Conservation (phyloP, 2,888 invertebrate genomes). For the Clepsis dumicolana region DNA sequence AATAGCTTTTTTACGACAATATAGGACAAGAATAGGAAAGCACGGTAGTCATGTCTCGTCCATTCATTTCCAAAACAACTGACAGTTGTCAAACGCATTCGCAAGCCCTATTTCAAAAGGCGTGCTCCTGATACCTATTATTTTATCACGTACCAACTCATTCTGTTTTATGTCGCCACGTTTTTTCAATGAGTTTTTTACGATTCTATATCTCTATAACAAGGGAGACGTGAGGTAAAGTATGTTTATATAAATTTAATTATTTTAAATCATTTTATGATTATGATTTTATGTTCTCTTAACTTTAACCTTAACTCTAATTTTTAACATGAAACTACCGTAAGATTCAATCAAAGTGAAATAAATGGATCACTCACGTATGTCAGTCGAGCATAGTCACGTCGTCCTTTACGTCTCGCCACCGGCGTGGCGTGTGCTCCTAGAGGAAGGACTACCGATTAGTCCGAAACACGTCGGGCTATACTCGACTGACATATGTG, state of each 20-base stretch:
- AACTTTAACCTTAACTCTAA: too few species aligned
- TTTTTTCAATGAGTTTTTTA: conserved; percentile 56
- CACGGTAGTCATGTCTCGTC: conserved; percentile 61
- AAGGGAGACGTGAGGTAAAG: neutral
- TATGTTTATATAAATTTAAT: neutral
- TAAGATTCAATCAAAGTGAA: too few species aligned
- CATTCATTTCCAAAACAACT: conserved; percentile 70
- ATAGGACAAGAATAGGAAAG: conserved; percentile 38
- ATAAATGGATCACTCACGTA: too few species aligned
- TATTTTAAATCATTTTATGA: too few species aligned
- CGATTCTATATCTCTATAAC: conserved; percentile 43
- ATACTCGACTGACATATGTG: too few species aligned
- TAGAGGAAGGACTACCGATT: too few species aligned
- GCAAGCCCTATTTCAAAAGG: conserved; percentile 63
- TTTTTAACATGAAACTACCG: too few species aligned
- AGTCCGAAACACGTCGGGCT: too few species aligned
- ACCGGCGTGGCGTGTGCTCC: too few species aligned
- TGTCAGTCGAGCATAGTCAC: too few species aligned
- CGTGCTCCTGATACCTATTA: conserved; percentile 64
- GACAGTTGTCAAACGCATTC: conserved; percentile 71
- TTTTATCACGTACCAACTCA: conserved; percentile 69
- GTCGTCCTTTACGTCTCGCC: too few species aligned
- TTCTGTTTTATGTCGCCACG: conserved; percentile 59
- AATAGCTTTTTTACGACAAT: conserved; percentile 22
- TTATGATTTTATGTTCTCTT: too few species aligned